These are phyloP conservation scores for Colistium nudipinnis DNA, from an alignment of 2,113 vertebrate genomes.

Conservation along the genomic window DNA sequence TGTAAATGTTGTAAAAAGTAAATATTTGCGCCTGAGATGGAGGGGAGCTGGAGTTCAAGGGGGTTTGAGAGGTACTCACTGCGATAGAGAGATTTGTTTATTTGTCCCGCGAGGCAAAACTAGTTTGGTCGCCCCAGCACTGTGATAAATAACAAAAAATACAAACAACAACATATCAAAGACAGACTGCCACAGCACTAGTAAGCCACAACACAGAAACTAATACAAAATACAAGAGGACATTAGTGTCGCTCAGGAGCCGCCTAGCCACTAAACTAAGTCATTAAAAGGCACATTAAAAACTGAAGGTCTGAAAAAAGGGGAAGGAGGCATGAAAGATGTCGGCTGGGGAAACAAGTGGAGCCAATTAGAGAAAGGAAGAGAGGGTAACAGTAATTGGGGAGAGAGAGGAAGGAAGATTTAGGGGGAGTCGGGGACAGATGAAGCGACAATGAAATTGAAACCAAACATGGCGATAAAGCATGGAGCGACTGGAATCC, in stretches of 20 bases:
- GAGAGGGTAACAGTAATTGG: slow-evolving; percentile 72
- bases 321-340: slow-evolving; percentile 42
- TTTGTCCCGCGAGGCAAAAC: neutral
- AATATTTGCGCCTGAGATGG: neutral
- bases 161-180: neutral
- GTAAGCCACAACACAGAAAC: neutral
- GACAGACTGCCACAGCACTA: neutral
- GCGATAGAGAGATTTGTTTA: neutral
- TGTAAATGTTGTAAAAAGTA: neutral
- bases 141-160: neutral
- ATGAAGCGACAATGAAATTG: slow-evolving; percentile 66
- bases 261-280: neutral
- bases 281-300: slow-evolving; percentile 66
- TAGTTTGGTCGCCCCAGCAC: neutral
- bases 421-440: slow-evolving; percentile 12
- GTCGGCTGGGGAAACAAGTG: slow-evolving; percentile 54
- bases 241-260: neutral
- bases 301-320: slow-evolving; percentile 70
- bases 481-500: slow-evolving; percentile 36
- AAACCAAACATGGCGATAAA: slow-evolving; percentile 72
- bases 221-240: neutral
- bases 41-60: neutral
- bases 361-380: slow-evolving; percentile 79
- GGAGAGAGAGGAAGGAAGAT: slow-evolving; percentile 53
- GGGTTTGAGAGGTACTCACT: neutral